phyloP scores from a whole-genome alignment of 2,797 vertebrate genomes.

The Decapterus maruadsi region DNA sequence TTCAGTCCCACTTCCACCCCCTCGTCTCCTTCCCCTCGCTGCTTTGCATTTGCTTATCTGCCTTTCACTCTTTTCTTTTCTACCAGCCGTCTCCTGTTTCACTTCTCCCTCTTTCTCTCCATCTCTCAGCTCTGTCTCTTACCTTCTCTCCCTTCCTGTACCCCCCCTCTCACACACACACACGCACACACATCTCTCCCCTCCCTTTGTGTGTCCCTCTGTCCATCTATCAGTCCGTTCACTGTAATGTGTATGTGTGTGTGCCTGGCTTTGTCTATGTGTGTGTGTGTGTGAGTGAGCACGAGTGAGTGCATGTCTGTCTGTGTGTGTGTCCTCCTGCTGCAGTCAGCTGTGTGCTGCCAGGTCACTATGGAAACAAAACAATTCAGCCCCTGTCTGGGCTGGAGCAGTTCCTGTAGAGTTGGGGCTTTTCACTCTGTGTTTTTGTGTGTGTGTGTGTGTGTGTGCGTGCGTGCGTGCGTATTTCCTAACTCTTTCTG shows the following conservation, averaged over 20 bases:
- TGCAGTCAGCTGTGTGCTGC: constrained; percentile 83
- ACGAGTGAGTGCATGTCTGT: constrained; percentile 53
- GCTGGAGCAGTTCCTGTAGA: constrained; percentile 82
- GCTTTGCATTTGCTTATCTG: constrained; percentile 49
- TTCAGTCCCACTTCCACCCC: constrained; percentile 53
- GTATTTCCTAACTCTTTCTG: constrained; percentile 66
- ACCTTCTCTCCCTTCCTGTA: constrained; percentile 58
- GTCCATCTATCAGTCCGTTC: constrained; percentile 60
- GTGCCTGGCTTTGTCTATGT: constrained; percentile 11
- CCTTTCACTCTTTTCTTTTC: constrained; percentile 40
- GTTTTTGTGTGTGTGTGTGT: constrained; percentile 27
- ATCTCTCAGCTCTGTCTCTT: constrained; percentile 23
- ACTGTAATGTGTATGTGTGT: constrained; percentile 52
- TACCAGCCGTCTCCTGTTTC: constrained; percentile 31
- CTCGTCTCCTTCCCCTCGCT: constrained; percentile 41
- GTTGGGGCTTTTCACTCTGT: constrained; percentile 73
- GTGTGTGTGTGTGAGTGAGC: constrained; percentile 17
- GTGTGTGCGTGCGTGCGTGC: constrained; percentile 25
- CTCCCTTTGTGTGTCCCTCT: constrained; percentile 57
- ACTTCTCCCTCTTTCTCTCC: constrained; percentile 26
- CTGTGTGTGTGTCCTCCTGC: constrained; percentile 74
- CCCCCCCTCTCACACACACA: constrained; percentile 46
- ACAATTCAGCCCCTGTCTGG: constrained; percentile 82
- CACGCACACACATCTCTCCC: constrained; percentile 12
- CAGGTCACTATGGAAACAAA: constrained; percentile 87